Evolutionary conservation across 2,797 vertebrate species (phyloP).

Genomic region (Ctenopoma multispine): DNA sequence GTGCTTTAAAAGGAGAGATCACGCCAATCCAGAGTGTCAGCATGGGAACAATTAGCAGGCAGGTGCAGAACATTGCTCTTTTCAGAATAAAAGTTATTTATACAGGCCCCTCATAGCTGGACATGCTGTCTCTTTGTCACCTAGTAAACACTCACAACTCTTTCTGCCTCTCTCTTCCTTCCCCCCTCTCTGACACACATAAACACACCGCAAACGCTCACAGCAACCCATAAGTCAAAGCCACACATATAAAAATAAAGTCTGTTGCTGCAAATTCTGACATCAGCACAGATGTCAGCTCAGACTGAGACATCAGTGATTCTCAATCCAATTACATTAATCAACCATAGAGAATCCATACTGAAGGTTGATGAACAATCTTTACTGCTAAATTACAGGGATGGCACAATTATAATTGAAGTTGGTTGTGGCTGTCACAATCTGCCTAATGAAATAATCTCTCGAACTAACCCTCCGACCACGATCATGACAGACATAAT

Average conservation of each 20-base stretch:
- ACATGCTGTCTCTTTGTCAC: constrained; percentile 53
- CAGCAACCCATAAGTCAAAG: constrained; percentile 16
- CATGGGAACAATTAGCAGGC: constrained; percentile 75
- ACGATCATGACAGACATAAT: constrained; percentile 70
- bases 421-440: constrained; percentile 76
- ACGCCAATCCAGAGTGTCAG: constrained; percentile 67
- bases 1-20: constrained; percentile 71
- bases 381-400: constrained; percentile 79
- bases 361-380: constrained; percentile 82
- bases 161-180: background rate
- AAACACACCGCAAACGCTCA: background rate
- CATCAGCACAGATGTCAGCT: constrained; percentile 56
- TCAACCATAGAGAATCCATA: constrained; percentile 79
- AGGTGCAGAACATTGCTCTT: constrained; percentile 74
- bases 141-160: constrained; percentile 11
- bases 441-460: constrained; percentile 79
- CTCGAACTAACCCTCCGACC: constrained; percentile 73
- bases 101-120: constrained; percentile 39
- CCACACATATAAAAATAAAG: constrained; percentile 31
- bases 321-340: constrained; percentile 82
- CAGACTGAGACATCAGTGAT: constrained; percentile 75
- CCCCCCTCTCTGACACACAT: background rate
- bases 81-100: constrained; percentile 72
- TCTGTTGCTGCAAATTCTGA: constrained; percentile 52
- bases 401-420: constrained; percentile 79